Base-by-base conservation (phyloP, 2,797 vertebrate species). In the Darevskia mixta region DNA sequence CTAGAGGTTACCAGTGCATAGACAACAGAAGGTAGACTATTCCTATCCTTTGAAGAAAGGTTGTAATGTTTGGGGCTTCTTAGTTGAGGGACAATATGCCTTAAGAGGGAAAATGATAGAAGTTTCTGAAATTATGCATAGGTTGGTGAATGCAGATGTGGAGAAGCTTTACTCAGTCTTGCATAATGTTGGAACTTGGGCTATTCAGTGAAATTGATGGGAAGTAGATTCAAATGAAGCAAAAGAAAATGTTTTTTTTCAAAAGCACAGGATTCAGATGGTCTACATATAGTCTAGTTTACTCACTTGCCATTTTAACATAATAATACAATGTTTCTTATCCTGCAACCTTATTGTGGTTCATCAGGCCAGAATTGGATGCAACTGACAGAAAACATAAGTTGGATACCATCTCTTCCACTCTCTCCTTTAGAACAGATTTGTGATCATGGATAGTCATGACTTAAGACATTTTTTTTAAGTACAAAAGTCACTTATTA, bases 401-500 rank as follows among this genome's bases (percentile, higher is more conserved):
- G 13, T 41, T 41, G 38, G 18, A 11, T 15, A 35, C 27, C 27
- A 41, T 61, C 43, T 58, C 20, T 41, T 58, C 49, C 49, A 55
- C 49, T 64, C 20, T 64, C 8, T 86, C 76, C 13, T 64, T 80
- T 43, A 64, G 79, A 79, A 84, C 49, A 64, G 38, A n/a, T 32
- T 27, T 35, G n/a, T 66, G 5, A 29, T 32, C 66, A 79, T 38
- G 25, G 15, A 17, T 64, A 27, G 49, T 35, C 23, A 35, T 23
- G 11, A 72, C 8, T 23, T n/a, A 58, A 88, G 45, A 5, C 49
- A 8, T 8, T 79, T 38, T 71, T 29, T 13, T 41, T 4, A 6
- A 84, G n/a, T 17, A 49, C 49, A 17, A 79, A 86, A 91, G 91
- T 90, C 93, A 93, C 18, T 32, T 81, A 76, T 89, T 89, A 49